Percentiles rank a stretch among this genome's conserved stretches.
These are phyloP conservation scores for Heterotilapia buettikoferi DNA, from an alignment of 2,113 vertebrate genomes.

Conservation along the genomic window DNA sequence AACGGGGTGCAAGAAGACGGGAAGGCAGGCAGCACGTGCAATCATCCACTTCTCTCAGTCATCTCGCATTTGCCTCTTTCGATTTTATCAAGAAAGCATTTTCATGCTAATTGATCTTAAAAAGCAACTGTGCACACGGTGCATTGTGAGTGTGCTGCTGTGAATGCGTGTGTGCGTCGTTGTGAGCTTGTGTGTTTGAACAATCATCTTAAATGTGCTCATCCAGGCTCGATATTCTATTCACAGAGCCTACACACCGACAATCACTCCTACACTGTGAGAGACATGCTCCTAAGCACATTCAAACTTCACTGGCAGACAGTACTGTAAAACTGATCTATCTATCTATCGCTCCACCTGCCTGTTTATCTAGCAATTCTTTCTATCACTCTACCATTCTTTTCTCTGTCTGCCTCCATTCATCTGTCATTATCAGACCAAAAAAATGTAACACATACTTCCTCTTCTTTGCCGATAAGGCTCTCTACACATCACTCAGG, in stretches of 20 bases:
- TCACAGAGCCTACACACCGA: slow-evolving; percentile 31
- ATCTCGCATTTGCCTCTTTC: slow-evolving; percentile 50
- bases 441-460: slow-evolving; percentile 46
- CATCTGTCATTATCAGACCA: slow-evolving; percentile 54
- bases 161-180: neutral
- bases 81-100: slow-evolving; percentile 62
- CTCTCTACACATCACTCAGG: slow-evolving; percentile 27
- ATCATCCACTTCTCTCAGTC: neutral
- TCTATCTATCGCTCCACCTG: slow-evolving; percentile 46
- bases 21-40: neutral
- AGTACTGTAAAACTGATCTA: slow-evolving; percentile 44
- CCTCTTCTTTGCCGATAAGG: slow-evolving; percentile 33
- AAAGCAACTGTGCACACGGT: slow-evolving; percentile 45
- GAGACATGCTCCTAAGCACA: slow-evolving; percentile 38
- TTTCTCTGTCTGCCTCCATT: slow-evolving; percentile 49
- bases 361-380: slow-evolving; percentile 49
- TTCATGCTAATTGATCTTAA: slow-evolving; percentile 72
- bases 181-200: neutral
- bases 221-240: slow-evolving; percentile 38
- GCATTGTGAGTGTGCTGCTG: neutral
- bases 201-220: slow-evolving; percentile 40
- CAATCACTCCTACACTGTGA: slow-evolving; percentile 31
- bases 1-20: neutral
- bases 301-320: slow-evolving; percentile 30
- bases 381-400: slow-evolving; percentile 47